Base-by-base conservation (phyloP, 2,888 invertebrate species). In the Brachyptera putata region DNA sequence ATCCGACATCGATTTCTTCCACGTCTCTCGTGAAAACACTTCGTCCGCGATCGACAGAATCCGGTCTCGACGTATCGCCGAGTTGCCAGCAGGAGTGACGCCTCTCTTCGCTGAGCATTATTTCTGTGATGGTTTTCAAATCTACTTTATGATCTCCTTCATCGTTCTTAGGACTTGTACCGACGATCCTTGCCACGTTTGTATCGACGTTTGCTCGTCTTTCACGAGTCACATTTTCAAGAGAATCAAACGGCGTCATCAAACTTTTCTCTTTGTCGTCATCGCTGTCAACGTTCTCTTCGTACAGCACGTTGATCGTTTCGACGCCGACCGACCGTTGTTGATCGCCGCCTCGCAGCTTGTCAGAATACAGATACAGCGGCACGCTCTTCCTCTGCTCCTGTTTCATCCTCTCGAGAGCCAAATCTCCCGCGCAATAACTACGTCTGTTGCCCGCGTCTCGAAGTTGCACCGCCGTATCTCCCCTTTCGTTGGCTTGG, bases 311-410 rank as follows among this genome's bases (percentile, higher is more conserved):
- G 7, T 30, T 30, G 30, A 7, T n/a, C n/a, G n/a, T n/a, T n/a
- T 21, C 41, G 13, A 2, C 37, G n/a, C n/a, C 3, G 37, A 14
- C 48, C n/a, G 50, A 14, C 16, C 34, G 30, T 18, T 43, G 18
- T 21, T n/a, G 18, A 2, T 49, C 26, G 49, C n/a, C 24, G 7
- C 4, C 18, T 18, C 57, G 16, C 11, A 22, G 34, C 25, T 22
- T 39, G 34, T 58, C 58, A 24, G 48, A 34, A 34, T 58, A 58
- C 30, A 49, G 36, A 24, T 41, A 60, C 14, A 60, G 22, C 13
- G 61, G 61, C 16, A 53, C 53, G 26, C 61, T 61, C 50, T 49
- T 57, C 11, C 61, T 36, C 36, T 16, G 22, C 25, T 60, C 48
- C 7, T 36, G 34, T 13, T 21, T 11, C 1, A 43, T 25, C n/a